These are phyloP conservation scores for Bothrops jararaca DNA, from an alignment of 2,113 vertebrate species.

Conservation along the genomic window DNA sequence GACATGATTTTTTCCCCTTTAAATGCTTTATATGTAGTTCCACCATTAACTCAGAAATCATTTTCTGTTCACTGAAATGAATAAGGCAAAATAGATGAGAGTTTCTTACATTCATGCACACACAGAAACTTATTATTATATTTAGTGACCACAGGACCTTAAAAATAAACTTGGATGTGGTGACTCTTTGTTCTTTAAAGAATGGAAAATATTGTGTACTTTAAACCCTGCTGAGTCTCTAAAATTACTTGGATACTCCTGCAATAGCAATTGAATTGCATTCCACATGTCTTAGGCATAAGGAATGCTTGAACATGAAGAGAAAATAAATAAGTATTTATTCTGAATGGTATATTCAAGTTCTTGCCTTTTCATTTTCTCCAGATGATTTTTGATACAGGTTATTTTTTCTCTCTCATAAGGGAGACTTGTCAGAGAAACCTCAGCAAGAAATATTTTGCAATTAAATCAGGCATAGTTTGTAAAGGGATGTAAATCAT, in stretches of 20 bases:
- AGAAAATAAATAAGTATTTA: slow-evolving; percentile 33
- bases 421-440: slow-evolving; percentile 20
- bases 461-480: slow-evolving; percentile 13
- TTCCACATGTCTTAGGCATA: slow-evolving; percentile 24
- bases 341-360: slow-evolving; percentile 46
- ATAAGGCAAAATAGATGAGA: background rate
- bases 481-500: slow-evolving; percentile 30
- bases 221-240: slow-evolving; percentile 53
- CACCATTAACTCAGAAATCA: background rate
- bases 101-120: slow-evolving; percentile 3
- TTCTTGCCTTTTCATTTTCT: slow-evolving; percentile 35
- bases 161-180: slow-evolving; percentile 54
- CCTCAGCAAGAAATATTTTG: background rate
- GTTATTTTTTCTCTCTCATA: slow-evolving; percentile 33
- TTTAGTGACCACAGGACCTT: slow-evolving; percentile 55
- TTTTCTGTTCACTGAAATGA: background rate
- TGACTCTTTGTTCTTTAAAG: slow-evolving; percentile 59
- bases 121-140: slow-evolving; percentile 7
- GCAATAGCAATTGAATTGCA: slow-evolving; percentile 18
- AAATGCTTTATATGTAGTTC: background rate
- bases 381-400: slow-evolving; percentile 38
- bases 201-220: slow-evolving; percentile 60
- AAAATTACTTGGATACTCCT: slow-evolving; percentile 47
- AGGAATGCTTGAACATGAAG: slow-evolving; percentile 30
- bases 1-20: background rate